Evolutionary conservation across 2,113 vertebrate genomes (phyloP), one percentile per base, ranked within the genome.

Genomic region (Cinclus cinclus): DNA sequence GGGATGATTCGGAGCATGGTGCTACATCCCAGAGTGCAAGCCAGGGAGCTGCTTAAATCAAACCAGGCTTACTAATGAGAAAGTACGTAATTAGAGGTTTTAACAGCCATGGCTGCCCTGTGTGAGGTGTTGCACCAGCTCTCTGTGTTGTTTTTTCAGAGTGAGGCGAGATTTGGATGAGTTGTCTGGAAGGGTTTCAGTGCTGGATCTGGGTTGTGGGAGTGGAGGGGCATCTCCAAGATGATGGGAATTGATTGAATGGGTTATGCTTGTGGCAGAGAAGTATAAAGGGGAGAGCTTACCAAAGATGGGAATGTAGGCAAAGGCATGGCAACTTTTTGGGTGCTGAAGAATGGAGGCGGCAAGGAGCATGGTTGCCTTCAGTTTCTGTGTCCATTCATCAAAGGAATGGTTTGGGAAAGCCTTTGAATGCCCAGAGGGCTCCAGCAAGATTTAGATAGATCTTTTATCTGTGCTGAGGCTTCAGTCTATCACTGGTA

Each of bases 11-110:
- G 95, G 85, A 95, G 47, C 8, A 0, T 81, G 79, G 68, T 92
- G 88, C 86, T 74, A 84, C 20, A 76, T 94, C 93, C 86, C 85
- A 75, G 79, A 85, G 82, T 1, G 1, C 6, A 9, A 86, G 88
- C 85, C 90, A 92, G 78, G 83, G 93, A 94, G 52, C 80, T 87
- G 70, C 88, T 96, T 83, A 87, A 89, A 90, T 93, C 94, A 94
- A 70, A 92, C 71, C 90, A 89, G 92, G 44, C 64, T 94, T 71
- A 86, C 64, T 64, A 83, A 68, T 90, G 44, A 71, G 69, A 70
- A 95, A 79, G 49, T 30, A 41, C 31, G 21, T 83, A 90, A 94
- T 96, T 82, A 96, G 77, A 71, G 53, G 73, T 23, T 90, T 92
- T 76, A 92, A 59, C 2, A 19, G 42, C 83, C 73, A 19, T 0